These are phyloP conservation scores for Fregetta grallaria DNA, from an alignment of 2,113 vertebrate genomes.

Conservation along the genomic window DNA sequence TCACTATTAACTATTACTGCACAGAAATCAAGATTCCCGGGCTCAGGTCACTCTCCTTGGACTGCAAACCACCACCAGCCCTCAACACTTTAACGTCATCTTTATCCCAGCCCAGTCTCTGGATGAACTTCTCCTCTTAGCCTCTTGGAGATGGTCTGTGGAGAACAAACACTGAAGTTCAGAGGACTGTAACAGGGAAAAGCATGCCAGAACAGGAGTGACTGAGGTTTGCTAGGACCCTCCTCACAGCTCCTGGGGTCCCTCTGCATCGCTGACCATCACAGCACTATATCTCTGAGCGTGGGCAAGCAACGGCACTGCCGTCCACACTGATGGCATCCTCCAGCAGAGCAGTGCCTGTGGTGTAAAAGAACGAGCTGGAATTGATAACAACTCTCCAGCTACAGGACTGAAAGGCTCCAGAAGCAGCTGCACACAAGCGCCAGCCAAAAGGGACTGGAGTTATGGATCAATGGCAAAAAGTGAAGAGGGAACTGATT, in stretches of 20 bases:
- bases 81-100: background rate
- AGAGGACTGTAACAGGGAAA: background rate
- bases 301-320: background rate
- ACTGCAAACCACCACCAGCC: background rate
- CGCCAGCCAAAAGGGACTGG: background rate
- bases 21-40: background rate
- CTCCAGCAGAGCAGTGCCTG: background rate
- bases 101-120: background rate
- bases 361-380: background rate
- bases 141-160: background rate
- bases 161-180: background rate
- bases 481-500: background rate
- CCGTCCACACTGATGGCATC: background rate
- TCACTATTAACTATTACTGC: background rate
- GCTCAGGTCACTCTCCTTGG: background rate
- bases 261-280: background rate
- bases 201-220: background rate
- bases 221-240: background rate
- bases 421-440: background rate
- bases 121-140: background rate
- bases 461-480: background rate
- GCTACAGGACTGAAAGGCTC: conserved; percentile 2
- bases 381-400: background rate
- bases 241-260: background rate
- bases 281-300: background rate